Evolutionary conservation across 1,140 invertebrate species (phyloP), one percentile per base, ranked within the genome.

Genomic region (Aradophagus sp.): DNA sequence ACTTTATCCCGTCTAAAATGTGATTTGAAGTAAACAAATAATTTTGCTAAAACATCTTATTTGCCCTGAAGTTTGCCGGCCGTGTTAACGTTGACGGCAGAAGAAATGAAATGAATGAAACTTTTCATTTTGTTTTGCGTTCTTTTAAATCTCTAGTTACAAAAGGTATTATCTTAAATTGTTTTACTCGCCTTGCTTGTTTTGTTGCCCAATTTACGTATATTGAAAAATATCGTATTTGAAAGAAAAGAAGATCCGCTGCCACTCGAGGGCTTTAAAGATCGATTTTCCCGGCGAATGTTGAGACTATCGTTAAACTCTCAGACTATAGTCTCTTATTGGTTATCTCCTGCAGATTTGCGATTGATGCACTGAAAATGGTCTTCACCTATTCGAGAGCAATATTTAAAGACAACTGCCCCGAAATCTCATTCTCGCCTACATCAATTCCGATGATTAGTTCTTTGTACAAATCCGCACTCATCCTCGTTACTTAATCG

Each of bases 11-110:
- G 41, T 55, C 48, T 56, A 39, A 41, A 66, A 58, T 50, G 53
- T 53, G 32, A 53, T 67, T 59, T 58, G 55, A 59, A 67, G 44
- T 56, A 59, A 67, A 59, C 53, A 59, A 67, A 59, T 67, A 59
- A 59, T 67, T 44, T 59, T n/a, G 39, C 47, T 59, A 53, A 50
- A 47, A 67, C 45, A 36, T 59, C 47, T 53, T 59, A 67, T 67
- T 67, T 53, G 63, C 48, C 27, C 16, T 56, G 45, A 59, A 58
- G 29, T 59, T 67, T 50, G 45, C 45, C 38, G 31, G 23, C 34
- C 55, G 47, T 45, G 63, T 67, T 53, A 58, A 53, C 47, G 53
- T 67, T 53, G 47, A 59, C 63, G 63, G 53, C 39, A 53, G 53
- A 52, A 45, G 38, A 41, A 55, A 65, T 41, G 36, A 67, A 52